Evolutionary conservation across 1,140 invertebrate species (phyloP).

Genomic region (Adelges cooleyi): DNA sequence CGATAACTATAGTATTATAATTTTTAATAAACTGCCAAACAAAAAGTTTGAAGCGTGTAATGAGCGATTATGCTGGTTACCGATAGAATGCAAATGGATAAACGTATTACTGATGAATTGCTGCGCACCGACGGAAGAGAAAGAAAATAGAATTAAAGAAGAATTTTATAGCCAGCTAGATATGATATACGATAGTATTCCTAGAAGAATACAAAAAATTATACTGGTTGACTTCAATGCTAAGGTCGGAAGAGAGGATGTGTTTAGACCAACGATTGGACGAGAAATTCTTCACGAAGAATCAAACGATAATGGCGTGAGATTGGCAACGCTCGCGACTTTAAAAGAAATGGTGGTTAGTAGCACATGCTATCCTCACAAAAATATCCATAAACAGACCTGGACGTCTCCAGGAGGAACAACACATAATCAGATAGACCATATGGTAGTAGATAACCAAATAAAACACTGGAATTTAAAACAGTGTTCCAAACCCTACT

Average conservation of each 20-base stretch:
- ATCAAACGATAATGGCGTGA: background rate
- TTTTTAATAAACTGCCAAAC: too few species aligned
- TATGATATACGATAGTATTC: slow-evolving; percentile 1
- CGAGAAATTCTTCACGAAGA: background rate
- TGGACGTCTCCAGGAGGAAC: slow-evolving; percentile 29
- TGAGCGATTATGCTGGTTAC: background rate
- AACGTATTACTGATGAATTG: background rate
- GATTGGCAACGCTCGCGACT: background rate
- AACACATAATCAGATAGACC: slow-evolving; percentile 31
- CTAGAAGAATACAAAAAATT: slow-evolving; percentile 17
- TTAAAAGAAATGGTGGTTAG: slow-evolving; percentile 7
- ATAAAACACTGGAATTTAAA: slow-evolving; percentile 11
- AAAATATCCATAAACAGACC: slow-evolving; percentile 31
- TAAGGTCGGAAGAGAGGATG: background rate
- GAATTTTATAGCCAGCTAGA: background rate
- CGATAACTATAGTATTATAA: too few species aligned
- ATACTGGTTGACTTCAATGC: background rate
- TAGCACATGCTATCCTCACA: background rate
- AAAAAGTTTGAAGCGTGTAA: background rate
- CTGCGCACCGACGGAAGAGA: background rate
- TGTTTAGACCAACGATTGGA: background rate
- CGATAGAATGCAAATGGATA: slow-evolving; percentile 1
- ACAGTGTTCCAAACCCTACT: too few species aligned
- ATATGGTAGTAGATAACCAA: slow-evolving; percentile 30
- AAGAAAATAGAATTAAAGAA: slow-evolving; percentile 1